Percentiles rank a stretch among this genome's conserved stretches.
phyloP scores from a whole-genome alignment of 1,140 invertebrate species.

The Nephila pilipes region DNA sequence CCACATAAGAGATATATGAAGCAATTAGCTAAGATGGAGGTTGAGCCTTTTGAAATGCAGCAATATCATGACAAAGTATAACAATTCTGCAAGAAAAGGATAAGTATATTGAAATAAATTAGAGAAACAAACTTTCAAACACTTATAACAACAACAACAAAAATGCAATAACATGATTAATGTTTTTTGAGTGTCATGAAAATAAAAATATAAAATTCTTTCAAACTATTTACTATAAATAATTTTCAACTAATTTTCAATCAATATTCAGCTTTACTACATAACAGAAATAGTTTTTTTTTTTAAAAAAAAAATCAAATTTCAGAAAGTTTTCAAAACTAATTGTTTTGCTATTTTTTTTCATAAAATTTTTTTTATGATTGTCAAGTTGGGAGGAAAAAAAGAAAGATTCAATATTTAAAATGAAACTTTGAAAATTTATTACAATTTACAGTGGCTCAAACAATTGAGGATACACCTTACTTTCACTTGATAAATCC shows the following conservation, averaged over 20 bases:
- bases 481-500: no score
- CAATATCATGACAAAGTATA: conserved; percentile 48
- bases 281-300: no score
- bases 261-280: neutral
- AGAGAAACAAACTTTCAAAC: neutral
- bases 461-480: no score
- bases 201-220: neutral
- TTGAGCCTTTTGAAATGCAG: conserved; percentile 21
- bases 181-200: neutral
- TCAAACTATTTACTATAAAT: neutral
- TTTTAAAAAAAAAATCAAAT: no score
- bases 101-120: neutral
- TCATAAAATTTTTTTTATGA: no score
- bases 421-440: no score
- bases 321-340: no score
- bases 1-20: no score
- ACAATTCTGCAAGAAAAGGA: conserved; percentile 54
- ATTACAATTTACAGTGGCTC: no score
- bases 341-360: no score
- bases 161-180: neutral
- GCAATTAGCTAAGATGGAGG: neutral
- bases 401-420: no score
- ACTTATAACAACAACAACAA: neutral
- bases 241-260: neutral
- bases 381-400: no score